These are phyloP conservation scores for Zoanthus solanderi DNA, from an alignment of 92 coral and sea anemone species.

Conservation along the genomic window DNA sequence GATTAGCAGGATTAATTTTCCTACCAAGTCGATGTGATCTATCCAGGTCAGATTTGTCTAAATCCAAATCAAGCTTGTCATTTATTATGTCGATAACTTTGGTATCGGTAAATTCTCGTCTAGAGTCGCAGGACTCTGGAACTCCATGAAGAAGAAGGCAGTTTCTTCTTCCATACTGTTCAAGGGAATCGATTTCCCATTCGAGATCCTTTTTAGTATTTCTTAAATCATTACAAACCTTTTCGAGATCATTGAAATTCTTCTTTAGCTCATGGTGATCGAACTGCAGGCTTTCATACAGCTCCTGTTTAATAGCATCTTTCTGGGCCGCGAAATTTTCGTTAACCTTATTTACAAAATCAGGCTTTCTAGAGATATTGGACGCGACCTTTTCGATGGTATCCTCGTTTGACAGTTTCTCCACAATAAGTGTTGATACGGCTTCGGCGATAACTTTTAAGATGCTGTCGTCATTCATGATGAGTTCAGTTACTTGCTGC, in stretches of 20 bases:
- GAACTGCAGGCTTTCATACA: conserved; percentile 33
- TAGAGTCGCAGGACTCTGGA: conserved; percentile 5
- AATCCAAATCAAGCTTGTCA: conserved; percentile 24
- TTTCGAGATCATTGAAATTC: conserved; percentile 26
- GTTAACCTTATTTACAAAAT: conserved; percentile 13
- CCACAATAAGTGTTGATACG: too few species aligned
- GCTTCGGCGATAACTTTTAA: not conserved
- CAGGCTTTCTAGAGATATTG: not conserved
- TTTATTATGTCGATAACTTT: conserved; percentile 28
- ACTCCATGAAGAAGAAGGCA: conserved; percentile 35
- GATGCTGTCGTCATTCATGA: not conserved
- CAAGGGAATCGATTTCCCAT: conserved; percentile 24
- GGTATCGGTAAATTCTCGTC: not conserved
- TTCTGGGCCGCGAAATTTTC: conserved; percentile 22
- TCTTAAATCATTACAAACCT: conserved; percentile 26
- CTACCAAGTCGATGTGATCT: not conserved
- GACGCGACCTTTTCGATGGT: not conserved
- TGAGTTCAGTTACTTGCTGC: not conserved
- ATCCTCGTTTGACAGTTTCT: too few species aligned
- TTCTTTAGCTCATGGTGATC: conserved; percentile 14
- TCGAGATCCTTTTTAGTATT: conserved; percentile 23
- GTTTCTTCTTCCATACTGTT: conserved; percentile 40
- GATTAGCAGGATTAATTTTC: conserved; percentile 12
- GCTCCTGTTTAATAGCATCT: conserved; percentile 37
- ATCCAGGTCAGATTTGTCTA: not conserved